Conservation (phyloP, 1,140 invertebrate genomes). For the Pseudomyrmex gracilis region DNA sequence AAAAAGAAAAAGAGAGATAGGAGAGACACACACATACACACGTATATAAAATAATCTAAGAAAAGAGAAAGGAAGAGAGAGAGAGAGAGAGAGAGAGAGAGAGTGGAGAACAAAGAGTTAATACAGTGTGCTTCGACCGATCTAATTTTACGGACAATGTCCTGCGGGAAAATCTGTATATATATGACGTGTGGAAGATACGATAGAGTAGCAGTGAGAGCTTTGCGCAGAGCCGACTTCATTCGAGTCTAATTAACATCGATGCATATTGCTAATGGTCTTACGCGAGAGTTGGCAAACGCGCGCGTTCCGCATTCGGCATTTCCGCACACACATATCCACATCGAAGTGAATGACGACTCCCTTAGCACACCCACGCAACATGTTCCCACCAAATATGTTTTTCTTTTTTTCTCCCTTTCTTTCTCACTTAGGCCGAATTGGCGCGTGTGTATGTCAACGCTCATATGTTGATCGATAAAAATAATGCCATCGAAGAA, state of each 20-base stretch:
- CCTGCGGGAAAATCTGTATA: not conserved
- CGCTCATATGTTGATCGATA: conserved; percentile 42
- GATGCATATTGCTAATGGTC: conserved; percentile 20
- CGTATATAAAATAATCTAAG: too few relatives aligned
- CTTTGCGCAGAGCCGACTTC: not conserved
- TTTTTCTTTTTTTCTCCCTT: too few relatives aligned
- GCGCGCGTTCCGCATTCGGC: not conserved
- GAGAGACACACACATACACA: too few relatives aligned
- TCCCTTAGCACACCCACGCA: not conserved
- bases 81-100: not conserved
- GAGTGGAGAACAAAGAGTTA: too few relatives aligned
- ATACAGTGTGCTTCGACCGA: not conserved
- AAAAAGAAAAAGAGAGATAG: too few relatives aligned
- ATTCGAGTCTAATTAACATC: conserved; percentile 39
- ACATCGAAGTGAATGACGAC: conserved; percentile 2
- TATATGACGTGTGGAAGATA: not conserved
- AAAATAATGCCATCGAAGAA: not conserved
- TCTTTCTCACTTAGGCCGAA: not conserved
- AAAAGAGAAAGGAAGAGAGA: too few relatives aligned
- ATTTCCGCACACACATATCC: conserved; percentile 32
- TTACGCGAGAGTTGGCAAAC: conserved; percentile 12
- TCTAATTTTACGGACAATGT: conserved; percentile 13
- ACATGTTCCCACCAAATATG: not conserved
- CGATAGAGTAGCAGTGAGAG: too few relatives aligned
- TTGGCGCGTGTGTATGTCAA: conserved; percentile 18